Conservation (phyloP, 2,113 vertebrate genomes). For the Oriolus oriolus region DNA sequence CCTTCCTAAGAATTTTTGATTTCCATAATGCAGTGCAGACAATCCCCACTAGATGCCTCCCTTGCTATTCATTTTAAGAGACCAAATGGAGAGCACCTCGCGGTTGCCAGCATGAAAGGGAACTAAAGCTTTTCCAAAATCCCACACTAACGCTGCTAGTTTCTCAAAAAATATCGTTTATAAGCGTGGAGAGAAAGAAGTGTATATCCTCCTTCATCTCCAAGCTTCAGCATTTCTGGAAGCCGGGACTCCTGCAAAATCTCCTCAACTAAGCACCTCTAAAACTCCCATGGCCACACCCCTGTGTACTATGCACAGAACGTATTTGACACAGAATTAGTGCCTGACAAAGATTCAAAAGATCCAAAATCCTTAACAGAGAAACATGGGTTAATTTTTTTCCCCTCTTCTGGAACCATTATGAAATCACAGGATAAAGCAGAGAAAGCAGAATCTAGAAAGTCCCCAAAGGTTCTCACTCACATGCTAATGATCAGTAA, state of each 20-base stretch:
- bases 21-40: background rate
- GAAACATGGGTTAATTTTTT: background rate
- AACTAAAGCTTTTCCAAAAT: background rate
- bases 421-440: background rate
- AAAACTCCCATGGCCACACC: background rate
- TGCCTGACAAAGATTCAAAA: background rate
- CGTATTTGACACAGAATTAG: background rate
- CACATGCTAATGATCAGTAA: background rate
- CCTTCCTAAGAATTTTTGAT: background rate
- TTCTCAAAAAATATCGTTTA: background rate
- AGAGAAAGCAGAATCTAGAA: background rate
- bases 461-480: background rate
- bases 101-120: rapidly evolving
- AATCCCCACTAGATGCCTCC: constrained; percentile 56
- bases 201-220: background rate
- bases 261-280: background rate
- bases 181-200: background rate
- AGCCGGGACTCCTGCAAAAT: background rate
- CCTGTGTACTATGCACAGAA: background rate
- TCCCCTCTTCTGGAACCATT: background rate
- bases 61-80: background rate
- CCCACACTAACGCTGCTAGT: background rate
- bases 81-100: background rate
- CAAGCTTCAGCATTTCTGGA: background rate
- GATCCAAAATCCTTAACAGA: background rate